Conservation (phyloP, 2,113 vertebrate genomes). For the Redunca redunca region DNA sequence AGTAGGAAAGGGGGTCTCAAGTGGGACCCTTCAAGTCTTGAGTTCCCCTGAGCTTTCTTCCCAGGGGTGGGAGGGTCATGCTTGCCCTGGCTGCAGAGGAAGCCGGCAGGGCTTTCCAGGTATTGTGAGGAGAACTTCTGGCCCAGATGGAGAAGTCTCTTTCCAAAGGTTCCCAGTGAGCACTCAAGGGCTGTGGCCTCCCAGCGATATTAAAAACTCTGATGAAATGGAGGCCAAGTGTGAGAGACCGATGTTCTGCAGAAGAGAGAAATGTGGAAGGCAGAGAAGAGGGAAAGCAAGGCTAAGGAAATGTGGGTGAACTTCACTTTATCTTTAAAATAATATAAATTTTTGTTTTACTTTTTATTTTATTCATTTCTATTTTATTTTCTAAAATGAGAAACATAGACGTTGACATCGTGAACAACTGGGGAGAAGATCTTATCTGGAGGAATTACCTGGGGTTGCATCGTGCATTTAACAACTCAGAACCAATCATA, state of each 20-base stretch:
- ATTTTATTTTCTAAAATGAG: neutral
- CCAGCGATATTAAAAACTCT: neutral
- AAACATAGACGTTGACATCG: neutral
- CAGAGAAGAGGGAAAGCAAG: neutral
- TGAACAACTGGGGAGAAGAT: neutral
- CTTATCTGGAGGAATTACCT: neutral
- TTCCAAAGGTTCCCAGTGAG: neutral
- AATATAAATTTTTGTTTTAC: neutral
- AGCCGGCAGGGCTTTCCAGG: neutral
- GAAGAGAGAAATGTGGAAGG: neutral
- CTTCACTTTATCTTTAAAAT: neutral
- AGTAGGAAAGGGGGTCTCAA: neutral
- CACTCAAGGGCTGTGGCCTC: neutral
- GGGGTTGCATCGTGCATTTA: neutral
- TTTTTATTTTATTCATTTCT: neutral
- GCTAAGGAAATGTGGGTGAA: neutral
- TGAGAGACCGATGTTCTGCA: rapidly evolving
- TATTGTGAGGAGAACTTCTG: neutral
- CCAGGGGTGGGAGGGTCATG: rapidly evolving
- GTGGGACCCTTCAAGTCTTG: neutral
- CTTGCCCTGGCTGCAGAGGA: rapidly evolving
- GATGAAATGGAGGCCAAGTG: neutral
- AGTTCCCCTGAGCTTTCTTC: neutral
- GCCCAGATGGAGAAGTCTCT: no score
- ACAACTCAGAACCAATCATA: neutral